A percentile compares a stretch with the other conserved stretches of the same genome.
Conservation (phyloP, 2,113 vertebrate species). For the Coregonus clupeaformis region DNA sequence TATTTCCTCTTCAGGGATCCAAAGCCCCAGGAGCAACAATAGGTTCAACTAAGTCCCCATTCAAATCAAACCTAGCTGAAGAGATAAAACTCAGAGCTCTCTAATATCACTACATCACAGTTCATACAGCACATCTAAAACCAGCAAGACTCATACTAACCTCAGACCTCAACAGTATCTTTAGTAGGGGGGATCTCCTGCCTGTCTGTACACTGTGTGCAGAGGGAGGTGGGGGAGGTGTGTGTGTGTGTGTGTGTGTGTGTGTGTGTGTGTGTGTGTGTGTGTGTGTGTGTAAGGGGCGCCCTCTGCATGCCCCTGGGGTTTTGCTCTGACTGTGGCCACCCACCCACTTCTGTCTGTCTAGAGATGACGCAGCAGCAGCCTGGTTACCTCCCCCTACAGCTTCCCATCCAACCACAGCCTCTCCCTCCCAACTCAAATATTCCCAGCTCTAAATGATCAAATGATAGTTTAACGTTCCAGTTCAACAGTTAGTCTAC, state of each 20-base stretch:
- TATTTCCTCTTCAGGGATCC: background rate
- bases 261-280: slow-evolving; percentile 1
- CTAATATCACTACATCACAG: too few species aligned
- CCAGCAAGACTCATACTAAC: too few species aligned
- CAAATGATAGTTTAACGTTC: slow-evolving; percentile 64
- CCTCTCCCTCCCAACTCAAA: slow-evolving; percentile 56
- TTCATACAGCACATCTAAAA: background rate
- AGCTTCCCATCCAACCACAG: slow-evolving; percentile 43
- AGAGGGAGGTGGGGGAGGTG: background rate
- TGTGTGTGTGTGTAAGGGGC: slow-evolving; percentile 3
- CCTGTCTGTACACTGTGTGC: background rate
- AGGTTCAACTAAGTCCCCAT: background rate
- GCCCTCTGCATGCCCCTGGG: slow-evolving; percentile 40
- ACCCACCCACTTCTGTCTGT: slow-evolving; percentile 62
- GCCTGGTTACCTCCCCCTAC: slow-evolving; percentile 32
- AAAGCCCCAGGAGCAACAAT: background rate
- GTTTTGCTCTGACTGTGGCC: slow-evolving; percentile 38
- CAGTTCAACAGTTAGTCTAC: slow-evolving; percentile 22
- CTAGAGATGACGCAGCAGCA: slow-evolving; percentile 59
- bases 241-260: too few species aligned
- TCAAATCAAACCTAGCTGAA: background rate
- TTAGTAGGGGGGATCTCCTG: slow-evolving; percentile 1
- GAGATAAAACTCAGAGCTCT: too few species aligned
- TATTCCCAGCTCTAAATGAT: slow-evolving; percentile 58
- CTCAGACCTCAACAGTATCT: background rate